Evolutionary conservation across 2,797 vertebrate species (phyloP).

Genomic region (Perodicticus potto): DNA sequence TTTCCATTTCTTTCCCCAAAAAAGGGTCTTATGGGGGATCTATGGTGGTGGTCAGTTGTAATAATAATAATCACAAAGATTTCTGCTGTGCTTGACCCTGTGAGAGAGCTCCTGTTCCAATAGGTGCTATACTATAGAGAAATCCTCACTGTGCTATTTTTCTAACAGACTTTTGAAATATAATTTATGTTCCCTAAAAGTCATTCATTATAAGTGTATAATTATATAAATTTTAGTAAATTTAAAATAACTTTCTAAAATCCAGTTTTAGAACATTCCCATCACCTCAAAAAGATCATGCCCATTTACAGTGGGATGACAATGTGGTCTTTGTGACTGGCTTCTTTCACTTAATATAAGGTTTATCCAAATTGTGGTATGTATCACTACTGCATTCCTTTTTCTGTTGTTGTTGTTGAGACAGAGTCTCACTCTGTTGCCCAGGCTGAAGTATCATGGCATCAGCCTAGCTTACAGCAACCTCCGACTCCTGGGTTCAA

Average conservation of each 20-base stretch:
- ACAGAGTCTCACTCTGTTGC: too few relatives aligned
- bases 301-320: not conserved
- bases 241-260: constrained; percentile 24
- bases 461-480: too few relatives aligned
- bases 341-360: constrained; percentile 35
- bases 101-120: not conserved
- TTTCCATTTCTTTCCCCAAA: not conserved
- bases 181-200: not conserved
- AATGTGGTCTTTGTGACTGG: not conserved
- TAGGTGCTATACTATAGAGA: not conserved
- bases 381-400: constrained; percentile 32
- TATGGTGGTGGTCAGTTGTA: not conserved
- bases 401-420: not conserved
- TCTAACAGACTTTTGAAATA: constrained; percentile 13
- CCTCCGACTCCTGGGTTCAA: too few relatives aligned
- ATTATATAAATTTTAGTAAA: constrained; percentile 32
- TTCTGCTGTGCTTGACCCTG: not conserved
- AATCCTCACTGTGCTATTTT: constrained; percentile 12
- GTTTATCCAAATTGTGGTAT: constrained; percentile 30
- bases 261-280: constrained; percentile 22
- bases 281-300: not conserved
- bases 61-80: not conserved
- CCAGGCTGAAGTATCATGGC: too few relatives aligned
- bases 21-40: not conserved
- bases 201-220: constrained; percentile 28